phyloP scores from a whole-genome alignment of 2,888 invertebrate species.

The Philereme transversata region DNA sequence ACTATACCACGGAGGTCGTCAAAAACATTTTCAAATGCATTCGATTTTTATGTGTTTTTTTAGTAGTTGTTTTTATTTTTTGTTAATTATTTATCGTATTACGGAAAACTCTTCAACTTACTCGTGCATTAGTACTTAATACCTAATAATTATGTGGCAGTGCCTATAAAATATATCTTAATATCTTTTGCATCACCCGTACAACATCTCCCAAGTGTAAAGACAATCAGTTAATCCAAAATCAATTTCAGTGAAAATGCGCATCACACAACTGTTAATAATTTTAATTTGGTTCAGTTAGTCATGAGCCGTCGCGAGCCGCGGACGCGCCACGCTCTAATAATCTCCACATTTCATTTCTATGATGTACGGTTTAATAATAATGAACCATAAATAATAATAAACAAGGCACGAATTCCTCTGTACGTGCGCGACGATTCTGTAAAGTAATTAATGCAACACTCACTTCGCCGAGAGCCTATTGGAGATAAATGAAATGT shows the following conservation, averaged over 20 bases:
- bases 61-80: no score
- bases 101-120: no score
- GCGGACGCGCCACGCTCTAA: slow-evolving; percentile 74
- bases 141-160: no score
- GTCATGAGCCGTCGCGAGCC: slow-evolving; percentile 62
- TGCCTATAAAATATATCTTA: no score
- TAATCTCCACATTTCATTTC: slow-evolving; percentile 77
- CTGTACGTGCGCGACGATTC: slow-evolving; percentile 45
- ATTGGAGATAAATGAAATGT: slow-evolving; percentile 70
- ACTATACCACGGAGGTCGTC: no score
- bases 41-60: no score
- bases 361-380: slow-evolving; percentile 54
- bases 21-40: no score
- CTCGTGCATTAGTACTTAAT: no score
- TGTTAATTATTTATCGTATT: no score
- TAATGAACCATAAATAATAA: slow-evolving; percentile 60
- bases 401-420: slow-evolving; percentile 60
- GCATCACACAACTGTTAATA: slow-evolving; percentile 63
- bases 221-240: slow-evolving; percentile 24
- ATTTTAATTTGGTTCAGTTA: slow-evolving; percentile 76
- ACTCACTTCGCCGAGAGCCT: slow-evolving; percentile 62
- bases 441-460: slow-evolving; percentile 66
- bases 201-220: no score
- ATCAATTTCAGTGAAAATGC: slow-evolving; percentile 49
- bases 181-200: no score